Evolutionary conservation across 2,888 invertebrate species (phyloP).

Genomic region (Antheraea assamensis): DNA sequence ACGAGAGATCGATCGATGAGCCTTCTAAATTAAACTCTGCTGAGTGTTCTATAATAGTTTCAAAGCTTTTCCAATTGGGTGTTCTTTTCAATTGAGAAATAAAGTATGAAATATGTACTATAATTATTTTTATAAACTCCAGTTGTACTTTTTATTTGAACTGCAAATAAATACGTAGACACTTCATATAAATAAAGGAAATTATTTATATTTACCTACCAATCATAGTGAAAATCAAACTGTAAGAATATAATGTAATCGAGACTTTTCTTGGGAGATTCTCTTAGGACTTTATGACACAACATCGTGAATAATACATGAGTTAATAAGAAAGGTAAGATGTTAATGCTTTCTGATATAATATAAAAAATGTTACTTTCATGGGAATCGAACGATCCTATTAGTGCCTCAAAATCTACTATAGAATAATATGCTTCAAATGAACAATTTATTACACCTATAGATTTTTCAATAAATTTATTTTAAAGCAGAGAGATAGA

Average conservation of each 20-base stretch:
- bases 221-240: neutral
- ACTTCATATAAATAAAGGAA: neutral
- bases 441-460: neutral
- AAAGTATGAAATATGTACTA: too few species aligned
- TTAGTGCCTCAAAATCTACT: neutral
- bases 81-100: neutral
- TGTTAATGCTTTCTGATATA: conserved; percentile 33
- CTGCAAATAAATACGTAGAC: neutral
- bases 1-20: neutral
- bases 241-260: neutral
- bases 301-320: conserved; percentile 41
- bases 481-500: too few species aligned
- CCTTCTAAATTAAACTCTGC: neutral
- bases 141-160: neutral
- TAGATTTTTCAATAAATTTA: neutral
- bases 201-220: neutral
- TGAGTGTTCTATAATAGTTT: neutral
- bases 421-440: neutral
- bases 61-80: too few species aligned
- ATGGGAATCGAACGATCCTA: conserved; percentile 17
- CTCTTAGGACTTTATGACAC: conserved; percentile 19
- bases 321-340: conserved; percentile 29
- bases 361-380: conserved; percentile 27
- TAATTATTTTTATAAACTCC: neutral
- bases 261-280: conserved; percentile 19